Base-by-base conservation (phyloP, 2,797 vertebrate species). In the Semaprochilodus insignis region DNA sequence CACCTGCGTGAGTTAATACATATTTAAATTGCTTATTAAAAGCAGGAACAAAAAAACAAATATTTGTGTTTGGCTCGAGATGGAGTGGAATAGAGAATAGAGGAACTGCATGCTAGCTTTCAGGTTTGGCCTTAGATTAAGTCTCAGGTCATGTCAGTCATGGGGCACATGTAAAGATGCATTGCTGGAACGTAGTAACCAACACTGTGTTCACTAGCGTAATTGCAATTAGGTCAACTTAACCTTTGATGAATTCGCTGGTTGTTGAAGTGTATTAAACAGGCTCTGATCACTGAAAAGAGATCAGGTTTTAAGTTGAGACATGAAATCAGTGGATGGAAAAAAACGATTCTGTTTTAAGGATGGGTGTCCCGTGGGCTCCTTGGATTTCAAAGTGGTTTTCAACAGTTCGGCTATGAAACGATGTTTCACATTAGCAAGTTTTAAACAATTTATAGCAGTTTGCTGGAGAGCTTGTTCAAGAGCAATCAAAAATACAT, bases 21-120 rank as follows among this genome's bases (percentile, higher is more conserved):
- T 87, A 87, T 86, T 87, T 84, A 88, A 87, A 84, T 85, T 84
- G 80, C 79, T 82, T 83, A 77, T 87, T 88, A 76, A 78, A 85
- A 85, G 36, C 54, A 25, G 44, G 63, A 54, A 48, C 36, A 34
- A 80, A 77, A 77, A 76, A 84, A 31, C 69, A 84, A 83, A 84
- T 84, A 59, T 84, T 85, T 40, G 57, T 81, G 51, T 77, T 74
- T 48, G 67, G 51, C 11, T 76, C 15, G 71, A 66, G 57, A 63
- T 60, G 62, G 69, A 76, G 74, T 70, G 66, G 66, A 52, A 16
- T 44, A 25, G 40, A 1, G 72, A 81, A 81, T 63, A 83, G 72
- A 21, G 27, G 48, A 65, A 73, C 55, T 7, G 57, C 11, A 13
- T 40, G 52, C 60, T 67, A 60, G 62, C 40, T 34, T 86, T 79